These are phyloP conservation scores for Pheucticus melanocephalus DNA, from an alignment of 2,113 vertebrate species.

Conservation along the genomic window DNA sequence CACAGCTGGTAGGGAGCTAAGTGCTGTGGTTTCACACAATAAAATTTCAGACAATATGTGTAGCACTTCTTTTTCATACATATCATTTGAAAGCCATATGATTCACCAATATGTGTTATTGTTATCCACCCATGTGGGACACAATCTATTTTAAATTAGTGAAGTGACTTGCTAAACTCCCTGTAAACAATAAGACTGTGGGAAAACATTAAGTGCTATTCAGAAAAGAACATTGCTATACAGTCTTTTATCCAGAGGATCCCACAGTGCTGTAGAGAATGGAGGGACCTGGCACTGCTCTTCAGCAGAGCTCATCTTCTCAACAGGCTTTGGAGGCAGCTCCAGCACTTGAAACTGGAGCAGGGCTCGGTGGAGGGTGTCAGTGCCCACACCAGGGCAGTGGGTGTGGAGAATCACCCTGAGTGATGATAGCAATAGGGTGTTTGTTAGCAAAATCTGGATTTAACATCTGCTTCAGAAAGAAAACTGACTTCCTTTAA, in stretches of 20 bases:
- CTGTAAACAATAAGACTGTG: constrained; percentile 69
- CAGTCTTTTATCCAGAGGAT: constrained; percentile 57
- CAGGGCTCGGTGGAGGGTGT: not conserved
- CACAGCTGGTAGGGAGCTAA: constrained; percentile 68
- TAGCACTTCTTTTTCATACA: constrained; percentile 60
- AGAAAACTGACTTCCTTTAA: not conserved
- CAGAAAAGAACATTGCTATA: constrained; percentile 60
- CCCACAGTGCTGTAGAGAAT: constrained; percentile 53
- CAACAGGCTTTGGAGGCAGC: not conserved
- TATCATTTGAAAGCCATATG: constrained; percentile 67
- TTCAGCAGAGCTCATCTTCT: constrained; percentile 9
- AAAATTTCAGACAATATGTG: constrained; percentile 66
- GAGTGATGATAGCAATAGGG: not conserved
- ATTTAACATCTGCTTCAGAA: not conserved
- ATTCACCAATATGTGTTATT: constrained; percentile 69
- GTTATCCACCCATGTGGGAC: constrained; percentile 64
- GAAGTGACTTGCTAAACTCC: constrained; percentile 63
- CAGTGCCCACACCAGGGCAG: not conserved
- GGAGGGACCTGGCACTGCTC: constrained; percentile 48
- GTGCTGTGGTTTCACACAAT: constrained; percentile 69
- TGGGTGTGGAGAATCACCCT: not conserved
- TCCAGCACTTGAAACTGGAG: not conserved
- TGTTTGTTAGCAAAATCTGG: not conserved
- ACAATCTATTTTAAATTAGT: constrained; percentile 67
- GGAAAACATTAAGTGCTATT: constrained; percentile 67